Percentiles rank a stretch among this genome's conserved stretches.
phyloP scores from a whole-genome alignment of 2,888 invertebrate genomes.

The Drosophila parthenogenetica region DNA sequence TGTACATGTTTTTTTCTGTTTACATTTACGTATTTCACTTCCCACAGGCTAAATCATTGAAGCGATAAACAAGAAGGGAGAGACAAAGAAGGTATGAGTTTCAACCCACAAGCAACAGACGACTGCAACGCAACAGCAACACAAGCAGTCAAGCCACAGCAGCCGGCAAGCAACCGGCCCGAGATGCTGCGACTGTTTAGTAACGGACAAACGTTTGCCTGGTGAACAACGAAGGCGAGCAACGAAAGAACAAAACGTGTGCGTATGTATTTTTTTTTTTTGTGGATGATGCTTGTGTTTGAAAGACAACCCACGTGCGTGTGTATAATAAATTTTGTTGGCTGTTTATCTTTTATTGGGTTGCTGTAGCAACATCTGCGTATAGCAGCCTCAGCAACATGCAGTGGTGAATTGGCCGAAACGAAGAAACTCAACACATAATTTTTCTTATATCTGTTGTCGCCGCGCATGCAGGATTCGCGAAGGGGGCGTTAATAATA shows the following conservation, averaged over 20 bases:
- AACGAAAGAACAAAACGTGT: constrained; percentile 26
- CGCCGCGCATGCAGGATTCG: constrained; percentile 57
- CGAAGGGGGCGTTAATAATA: constrained; percentile 50
- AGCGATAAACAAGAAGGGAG: constrained; percentile 29
- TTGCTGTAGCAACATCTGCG: constrained; percentile 55
- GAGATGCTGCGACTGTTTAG: constrained; percentile 62
- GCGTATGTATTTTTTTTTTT: constrained; percentile 23
- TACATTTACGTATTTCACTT: neutral
- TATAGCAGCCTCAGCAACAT: constrained; percentile 57
- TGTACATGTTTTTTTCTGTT: neutral
- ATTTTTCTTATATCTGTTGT: constrained; percentile 32
- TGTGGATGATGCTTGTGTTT: constrained; percentile 8
- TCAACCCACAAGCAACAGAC: constrained; percentile 44
- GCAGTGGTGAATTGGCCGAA: constrained; percentile 53
- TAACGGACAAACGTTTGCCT: constrained; percentile 70
- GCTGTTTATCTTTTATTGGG: constrained; percentile 30
- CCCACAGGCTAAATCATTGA: constrained; percentile 36
- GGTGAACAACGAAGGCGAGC: constrained; percentile 67
- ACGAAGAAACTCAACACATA: constrained; percentile 52
- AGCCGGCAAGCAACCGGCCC: constrained; percentile 46
- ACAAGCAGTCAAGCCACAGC: constrained; percentile 32
- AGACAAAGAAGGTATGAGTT: constrained; percentile 41
- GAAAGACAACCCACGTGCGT: constrained; percentile 49
- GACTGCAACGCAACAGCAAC: constrained; percentile 24
- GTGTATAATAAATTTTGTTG: constrained; percentile 46